Percentiles rank a stretch among this genome's conserved stretches.
phyloP scores from a whole-genome alignment of 2,888 invertebrate species.

The Cyrtodaria siliqua region DNA sequence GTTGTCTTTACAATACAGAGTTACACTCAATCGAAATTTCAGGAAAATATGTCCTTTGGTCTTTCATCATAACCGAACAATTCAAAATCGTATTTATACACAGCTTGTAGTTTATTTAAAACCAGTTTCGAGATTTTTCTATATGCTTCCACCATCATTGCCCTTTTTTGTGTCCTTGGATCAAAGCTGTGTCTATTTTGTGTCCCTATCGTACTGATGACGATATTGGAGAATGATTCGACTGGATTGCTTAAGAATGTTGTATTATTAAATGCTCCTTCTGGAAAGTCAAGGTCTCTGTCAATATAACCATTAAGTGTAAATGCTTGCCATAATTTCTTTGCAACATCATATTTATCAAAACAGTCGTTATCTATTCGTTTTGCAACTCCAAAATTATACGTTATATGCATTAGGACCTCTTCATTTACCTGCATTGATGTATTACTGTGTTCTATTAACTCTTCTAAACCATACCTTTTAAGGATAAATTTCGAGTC shows the following conservation, averaged over 20 bases:
- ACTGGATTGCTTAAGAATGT: neutral
- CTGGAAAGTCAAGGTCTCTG: slow-evolving; percentile 16
- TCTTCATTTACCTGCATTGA: slow-evolving; percentile 32
- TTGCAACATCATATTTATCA: slow-evolving; percentile 34
- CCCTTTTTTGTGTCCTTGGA: slow-evolving; percentile 25
- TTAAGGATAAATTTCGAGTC: slow-evolving; percentile 43
- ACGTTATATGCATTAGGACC: slow-evolving; percentile 43
- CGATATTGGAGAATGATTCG: neutral
- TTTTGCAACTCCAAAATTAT: slow-evolving; percentile 46
- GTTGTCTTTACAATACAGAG: no score
- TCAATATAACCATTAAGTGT: slow-evolving; percentile 65
- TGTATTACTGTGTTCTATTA: slow-evolving; percentile 1
- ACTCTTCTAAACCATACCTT: slow-evolving; percentile 33
- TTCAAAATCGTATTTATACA: slow-evolving; percentile 61
- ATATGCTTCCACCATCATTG: slow-evolving; percentile 50
- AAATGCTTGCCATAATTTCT: slow-evolving; percentile 57
- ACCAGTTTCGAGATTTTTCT: slow-evolving; percentile 23
- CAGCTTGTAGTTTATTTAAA: slow-evolving; percentile 29
- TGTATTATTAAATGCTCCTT: neutral
- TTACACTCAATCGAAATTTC: no score
- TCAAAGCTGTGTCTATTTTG: slow-evolving; percentile 6
- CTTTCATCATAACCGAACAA: slow-evolving; percentile 52
- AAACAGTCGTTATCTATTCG: slow-evolving; percentile 39
- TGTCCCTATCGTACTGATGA: slow-evolving; percentile 2
- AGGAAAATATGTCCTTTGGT: neutral